Base-by-base conservation (phyloP, 2,113 vertebrate genomes). In the Pluvialis apricaria region DNA sequence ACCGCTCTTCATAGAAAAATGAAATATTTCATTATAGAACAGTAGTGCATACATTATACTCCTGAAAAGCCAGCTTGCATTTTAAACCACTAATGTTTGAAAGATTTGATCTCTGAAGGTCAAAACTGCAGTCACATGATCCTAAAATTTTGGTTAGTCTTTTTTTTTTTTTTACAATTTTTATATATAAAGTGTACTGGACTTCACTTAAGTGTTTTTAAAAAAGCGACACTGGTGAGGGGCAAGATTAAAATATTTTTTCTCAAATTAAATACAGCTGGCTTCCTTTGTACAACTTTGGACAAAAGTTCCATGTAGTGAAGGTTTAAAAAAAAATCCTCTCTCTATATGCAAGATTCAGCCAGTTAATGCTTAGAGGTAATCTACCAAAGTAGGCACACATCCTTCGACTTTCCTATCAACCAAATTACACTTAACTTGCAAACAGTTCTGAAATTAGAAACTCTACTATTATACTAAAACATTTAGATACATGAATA, bases 31-130 rank as follows among this genome's bases (percentile, higher is more conserved):
- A 96, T 97, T 98, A 97, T 95, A 97, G 97, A 98, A 98, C 97
- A 97, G 97, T 97, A 98, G 98, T 98, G 98, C 97, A 98, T 97
- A 98, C 97, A 93, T 96, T 96, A 97, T 95, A 97, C 90, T 98
- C 97, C 98, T 97, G 97, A 96, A 98, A 98, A 98, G 97, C 97
- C 97, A 98, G 97, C 92, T 96, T 94, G 93, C 92, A 97, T 94
- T 97, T 96, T 96, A 97, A 97, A 97, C 95, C 61, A 94, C 88
- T 97, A 97, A 94, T 34, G 70, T 96, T 38, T 96, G 96, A 97
- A 98, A 98, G 96, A 95, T 91, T 94, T 96, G 71, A 95, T 97
- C 96, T 92, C 88, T 80, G 87, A 97, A 96, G 95, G 96, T 96
- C 93, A 73, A 96, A 97, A 91, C 93, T 83, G 96, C 44, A 96